Percentiles rank a stretch among this genome's conserved stretches.
These are phyloP conservation scores for Nasonovia ribisnigri DNA, from an alignment of 2,888 invertebrate species.

Conservation along the genomic window DNA sequence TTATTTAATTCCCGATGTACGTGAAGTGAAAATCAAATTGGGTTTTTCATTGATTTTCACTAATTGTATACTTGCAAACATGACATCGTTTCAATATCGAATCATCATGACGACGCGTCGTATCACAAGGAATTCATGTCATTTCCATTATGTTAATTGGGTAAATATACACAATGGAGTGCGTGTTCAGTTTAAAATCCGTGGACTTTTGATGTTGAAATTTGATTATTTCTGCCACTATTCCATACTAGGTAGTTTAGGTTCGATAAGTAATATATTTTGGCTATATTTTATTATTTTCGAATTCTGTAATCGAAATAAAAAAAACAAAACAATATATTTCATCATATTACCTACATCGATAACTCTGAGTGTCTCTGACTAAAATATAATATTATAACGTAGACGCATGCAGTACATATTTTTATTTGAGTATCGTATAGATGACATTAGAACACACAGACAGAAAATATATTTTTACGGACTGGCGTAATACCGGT, in stretches of 20 bases:
- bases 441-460: neutral
- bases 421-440: neutral
- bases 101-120: neutral
- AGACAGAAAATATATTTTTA: neutral
- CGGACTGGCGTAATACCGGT: neutral
- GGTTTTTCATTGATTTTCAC: neutral
- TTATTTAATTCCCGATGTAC: constrained; percentile 16
- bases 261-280: neutral
- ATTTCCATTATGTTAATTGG: neutral
- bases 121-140: neutral
- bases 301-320: neutral
- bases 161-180: neutral
- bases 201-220: neutral
- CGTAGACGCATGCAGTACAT: neutral
- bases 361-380: neutral
- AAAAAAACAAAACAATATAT: neutral
- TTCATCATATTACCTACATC: neutral
- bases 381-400: neutral
- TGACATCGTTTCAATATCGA: neutral
- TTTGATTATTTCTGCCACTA: neutral
- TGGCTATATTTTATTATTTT: neutral
- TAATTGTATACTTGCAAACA: neutral
- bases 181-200: neutral
- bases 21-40: constrained; percentile 29
- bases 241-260: neutral